A percentile compares a stretch with the other conserved stretches of the same genome.
Evolutionary conservation across 2,797 vertebrate genomes (phyloP).

Genomic region (Phoeniculus purpureus): DNA sequence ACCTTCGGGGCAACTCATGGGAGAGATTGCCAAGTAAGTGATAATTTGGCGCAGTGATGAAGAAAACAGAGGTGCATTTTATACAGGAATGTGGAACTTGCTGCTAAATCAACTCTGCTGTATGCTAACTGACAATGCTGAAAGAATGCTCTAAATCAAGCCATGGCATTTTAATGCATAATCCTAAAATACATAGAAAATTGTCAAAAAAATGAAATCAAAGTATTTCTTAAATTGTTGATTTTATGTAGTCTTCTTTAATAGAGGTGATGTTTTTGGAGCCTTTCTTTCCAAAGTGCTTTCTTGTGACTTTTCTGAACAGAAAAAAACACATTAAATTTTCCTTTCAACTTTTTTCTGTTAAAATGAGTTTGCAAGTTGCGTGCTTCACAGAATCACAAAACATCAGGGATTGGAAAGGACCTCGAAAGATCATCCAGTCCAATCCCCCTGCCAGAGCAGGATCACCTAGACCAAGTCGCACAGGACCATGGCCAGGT

Average conservation of each 20-base stretch:
- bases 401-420: too few relatives aligned
- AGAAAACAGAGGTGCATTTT: slow-evolving; percentile 74
- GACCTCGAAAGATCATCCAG: too few relatives aligned
- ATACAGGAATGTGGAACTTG: slow-evolving; percentile 63
- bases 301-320: neutral
- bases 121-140: neutral
- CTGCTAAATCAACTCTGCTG: slow-evolving; percentile 23
- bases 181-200: neutral
- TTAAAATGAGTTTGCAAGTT: neutral
- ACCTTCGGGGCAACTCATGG: slow-evolving; percentile 97
- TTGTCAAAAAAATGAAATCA: neutral
- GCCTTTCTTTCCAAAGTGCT: neutral
- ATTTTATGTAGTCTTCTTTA: neutral
- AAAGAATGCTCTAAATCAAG: neutral
- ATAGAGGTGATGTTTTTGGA: neutral
- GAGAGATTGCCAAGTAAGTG: slow-evolving; percentile 95
- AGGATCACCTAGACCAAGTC: too few relatives aligned
- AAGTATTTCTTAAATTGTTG: neutral
- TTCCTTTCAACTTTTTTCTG: neutral
- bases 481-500: too few relatives aligned
- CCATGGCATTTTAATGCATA: neutral
- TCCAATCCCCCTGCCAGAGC: too few relatives aligned
- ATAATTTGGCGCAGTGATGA: slow-evolving; percentile 80
- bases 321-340: neutral
- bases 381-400: neutral